These are phyloP conservation scores for Eretmocerus hayati DNA, from an alignment of 2,888 invertebrate genomes.

Conservation along the genomic window DNA sequence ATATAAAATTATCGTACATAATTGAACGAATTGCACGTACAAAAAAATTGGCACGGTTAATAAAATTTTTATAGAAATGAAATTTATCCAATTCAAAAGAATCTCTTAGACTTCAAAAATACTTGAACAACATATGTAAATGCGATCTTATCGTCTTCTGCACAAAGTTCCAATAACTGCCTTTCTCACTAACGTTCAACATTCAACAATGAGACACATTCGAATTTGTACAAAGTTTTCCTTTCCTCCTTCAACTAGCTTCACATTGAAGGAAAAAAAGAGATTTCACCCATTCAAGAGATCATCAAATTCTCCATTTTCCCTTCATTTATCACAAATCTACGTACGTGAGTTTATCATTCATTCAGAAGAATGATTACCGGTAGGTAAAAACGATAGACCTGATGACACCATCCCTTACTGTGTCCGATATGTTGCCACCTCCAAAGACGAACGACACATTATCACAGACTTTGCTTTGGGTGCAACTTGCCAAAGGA, in stretches of 20 bases:
- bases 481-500: constrained; percentile 68
- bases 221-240: constrained; percentile 20
- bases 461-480: constrained; percentile 60
- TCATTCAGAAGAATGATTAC: constrained; percentile 17
- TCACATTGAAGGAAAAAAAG: constrained; percentile 14
- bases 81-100: constrained; percentile 7
- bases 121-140: too few relatives aligned
- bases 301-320: constrained; percentile 10
- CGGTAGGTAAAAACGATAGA: constrained; percentile 65
- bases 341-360: constrained; percentile 10
- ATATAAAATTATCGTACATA: constrained; percentile 6
- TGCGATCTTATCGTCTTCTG: too few relatives aligned
- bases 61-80: constrained; percentile 1
- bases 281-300: constrained; percentile 1
- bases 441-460: constrained; percentile 72
- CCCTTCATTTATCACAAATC: constrained; percentile 19
- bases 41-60: constrained; percentile 19
- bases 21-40: constrained; percentile 15
- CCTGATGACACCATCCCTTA: constrained; percentile 70
- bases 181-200: constrained; percentile 13
- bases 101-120: background rate
- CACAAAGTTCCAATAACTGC: constrained; percentile 5
- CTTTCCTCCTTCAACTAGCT: constrained; percentile 8
- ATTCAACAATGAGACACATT: constrained; percentile 20
- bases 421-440: constrained; percentile 63